These are phyloP conservation scores for Columba guinea DNA, from an alignment of 2,797 vertebrate species.

Conservation along the genomic window DNA sequence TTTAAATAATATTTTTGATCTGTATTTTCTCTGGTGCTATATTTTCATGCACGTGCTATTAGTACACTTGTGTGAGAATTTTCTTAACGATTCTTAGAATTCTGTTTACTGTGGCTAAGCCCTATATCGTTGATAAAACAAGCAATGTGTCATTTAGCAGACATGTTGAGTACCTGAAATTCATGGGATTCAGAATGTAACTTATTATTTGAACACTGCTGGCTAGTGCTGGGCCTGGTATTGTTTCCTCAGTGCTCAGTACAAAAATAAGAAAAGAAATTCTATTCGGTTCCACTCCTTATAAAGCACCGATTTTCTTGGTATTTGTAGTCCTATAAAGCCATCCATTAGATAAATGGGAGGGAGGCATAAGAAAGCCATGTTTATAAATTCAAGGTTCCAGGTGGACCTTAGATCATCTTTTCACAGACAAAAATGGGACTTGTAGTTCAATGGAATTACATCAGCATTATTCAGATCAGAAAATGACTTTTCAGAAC, in stretches of 20 bases:
- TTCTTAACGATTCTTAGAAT: constrained; percentile 20
- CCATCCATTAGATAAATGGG: not conserved
- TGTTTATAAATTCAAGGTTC: not conserved
- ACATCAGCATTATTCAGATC: constrained; percentile 26
- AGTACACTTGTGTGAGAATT: constrained; percentile 18
- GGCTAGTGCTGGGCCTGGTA: not conserved
- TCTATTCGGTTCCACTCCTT: not conserved
- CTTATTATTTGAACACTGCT: constrained; percentile 44
- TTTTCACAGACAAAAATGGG: not conserved
- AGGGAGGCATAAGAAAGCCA: not conserved
- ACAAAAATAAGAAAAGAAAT: not conserved
- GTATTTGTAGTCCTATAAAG: not conserved
- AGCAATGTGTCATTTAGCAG: not conserved
- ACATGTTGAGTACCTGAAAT: not conserved
- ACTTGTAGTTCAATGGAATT: constrained; percentile 17
- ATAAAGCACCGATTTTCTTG: not conserved
- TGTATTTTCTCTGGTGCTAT: constrained; percentile 39
- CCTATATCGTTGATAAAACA: constrained; percentile 20
- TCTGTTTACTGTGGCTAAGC: constrained; percentile 28
- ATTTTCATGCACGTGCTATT: constrained; percentile 55
- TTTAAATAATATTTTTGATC: constrained; percentile 37
- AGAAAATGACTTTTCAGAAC: not conserved
- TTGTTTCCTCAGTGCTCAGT: constrained; percentile 26
- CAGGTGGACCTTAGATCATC: not conserved
- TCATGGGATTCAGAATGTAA: constrained; percentile 23